Conservation (phyloP, 2,113 vertebrate species). For the Varanus komodoensis region DNA sequence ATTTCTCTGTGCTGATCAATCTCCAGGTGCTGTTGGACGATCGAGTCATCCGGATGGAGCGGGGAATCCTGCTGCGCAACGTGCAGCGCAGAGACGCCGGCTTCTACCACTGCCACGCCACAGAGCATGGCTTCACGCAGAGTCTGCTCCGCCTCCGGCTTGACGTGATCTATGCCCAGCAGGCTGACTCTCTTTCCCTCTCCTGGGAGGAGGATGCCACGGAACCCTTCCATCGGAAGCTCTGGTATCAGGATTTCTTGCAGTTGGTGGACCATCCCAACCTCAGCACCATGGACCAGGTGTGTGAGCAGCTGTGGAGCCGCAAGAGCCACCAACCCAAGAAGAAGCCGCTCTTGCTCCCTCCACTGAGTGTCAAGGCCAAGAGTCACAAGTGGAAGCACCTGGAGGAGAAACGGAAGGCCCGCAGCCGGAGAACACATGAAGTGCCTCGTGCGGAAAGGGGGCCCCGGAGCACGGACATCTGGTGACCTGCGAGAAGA, state of each 20-base stretch:
- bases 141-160: constrained; percentile 86
- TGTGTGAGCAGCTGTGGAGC: constrained; percentile 88
- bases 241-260: constrained; percentile 97
- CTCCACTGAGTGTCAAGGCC: constrained; percentile 59
- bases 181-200: constrained; percentile 67
- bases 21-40: constrained; percentile 85
- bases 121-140: constrained; percentile 94
- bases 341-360: neutral
- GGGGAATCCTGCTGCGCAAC: constrained; percentile 88
- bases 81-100: constrained; percentile 85
- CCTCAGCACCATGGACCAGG: constrained; percentile 83
- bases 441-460: constrained; percentile 81
- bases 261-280: constrained; percentile 93
- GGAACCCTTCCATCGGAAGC: constrained; percentile 77
- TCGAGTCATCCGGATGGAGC: constrained; percentile 80
- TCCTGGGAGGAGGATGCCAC: constrained; percentile 51
- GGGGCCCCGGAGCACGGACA: constrained; percentile 86
- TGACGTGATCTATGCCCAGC: constrained; percentile 83
- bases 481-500: constrained; percentile 70
- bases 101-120: constrained; percentile 88
- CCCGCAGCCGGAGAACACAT: constrained; percentile 89
- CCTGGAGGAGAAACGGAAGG: constrained; percentile 82
- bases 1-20: neutral
- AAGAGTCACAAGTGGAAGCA: constrained; percentile 82
- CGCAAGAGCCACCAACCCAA: constrained; percentile 74